These are phyloP conservation scores for Cephus cinctus DNA, from an alignment of 1,140 invertebrate species.

Conservation along the genomic window DNA sequence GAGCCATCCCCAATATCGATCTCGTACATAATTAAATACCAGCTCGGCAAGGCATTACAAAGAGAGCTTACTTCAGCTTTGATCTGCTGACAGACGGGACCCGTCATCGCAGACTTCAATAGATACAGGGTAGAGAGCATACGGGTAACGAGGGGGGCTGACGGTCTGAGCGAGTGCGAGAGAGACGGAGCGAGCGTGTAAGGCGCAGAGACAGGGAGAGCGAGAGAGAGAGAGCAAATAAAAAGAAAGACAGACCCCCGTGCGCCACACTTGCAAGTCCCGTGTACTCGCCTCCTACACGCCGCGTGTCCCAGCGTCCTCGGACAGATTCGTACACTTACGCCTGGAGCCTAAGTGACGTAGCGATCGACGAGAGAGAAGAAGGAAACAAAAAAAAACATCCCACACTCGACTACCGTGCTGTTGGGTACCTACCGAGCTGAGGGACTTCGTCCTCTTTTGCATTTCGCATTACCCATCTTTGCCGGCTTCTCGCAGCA, in stretches of 20 bases:
- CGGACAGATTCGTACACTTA: too few species aligned
- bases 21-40: slow-evolving; percentile 56
- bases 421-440: too few species aligned
- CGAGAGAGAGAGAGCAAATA: slow-evolving; percentile 2
- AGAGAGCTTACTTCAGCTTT: slow-evolving; percentile 54
- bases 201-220: slow-evolving; percentile 1
- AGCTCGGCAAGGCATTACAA: slow-evolving; percentile 53
- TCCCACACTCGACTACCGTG: too few species aligned
- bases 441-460: too few species aligned
- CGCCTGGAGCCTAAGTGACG: too few species aligned
- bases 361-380: slow-evolving; percentile 6
- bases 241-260: too few species aligned
- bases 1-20: slow-evolving; percentile 47
- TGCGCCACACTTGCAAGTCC: too few species aligned
- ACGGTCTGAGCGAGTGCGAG: slow-evolving; percentile 6
- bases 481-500: not conserved
- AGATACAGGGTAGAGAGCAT: slow-evolving; percentile 27
- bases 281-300: too few species aligned
- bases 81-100: slow-evolving; percentile 55
- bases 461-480: slow-evolving; percentile 31
- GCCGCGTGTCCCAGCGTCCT: too few species aligned
- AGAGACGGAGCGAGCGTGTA: slow-evolving; percentile 1
- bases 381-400: too few species aligned
- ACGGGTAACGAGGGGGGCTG: slow-evolving; percentile 10
- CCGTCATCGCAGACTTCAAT: slow-evolving; percentile 54